Conservation (phyloP, 2,797 vertebrate genomes). For the Stomatorhinus walkeri region DNA sequence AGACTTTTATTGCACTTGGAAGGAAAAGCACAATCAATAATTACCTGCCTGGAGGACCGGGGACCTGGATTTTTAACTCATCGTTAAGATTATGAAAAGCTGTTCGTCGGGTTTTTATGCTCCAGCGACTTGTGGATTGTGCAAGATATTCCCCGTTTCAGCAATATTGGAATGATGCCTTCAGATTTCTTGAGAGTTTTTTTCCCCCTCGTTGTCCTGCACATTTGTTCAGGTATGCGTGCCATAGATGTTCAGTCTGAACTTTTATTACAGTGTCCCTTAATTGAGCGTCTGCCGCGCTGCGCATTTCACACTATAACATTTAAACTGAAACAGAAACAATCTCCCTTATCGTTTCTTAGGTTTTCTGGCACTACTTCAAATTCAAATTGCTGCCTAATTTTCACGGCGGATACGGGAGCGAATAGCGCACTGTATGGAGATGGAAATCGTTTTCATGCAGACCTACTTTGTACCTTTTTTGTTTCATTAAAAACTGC, state of each 20-base stretch:
- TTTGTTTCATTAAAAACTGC: neutral
- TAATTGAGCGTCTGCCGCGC: neutral
- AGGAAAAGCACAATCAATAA: neutral
- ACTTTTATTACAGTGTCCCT: neutral
- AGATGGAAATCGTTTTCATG: neutral
- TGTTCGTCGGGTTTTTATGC: neutral
- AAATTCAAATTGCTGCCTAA: neutral
- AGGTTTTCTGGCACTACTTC: neutral
- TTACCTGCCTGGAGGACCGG: neutral
- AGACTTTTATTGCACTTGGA: constrained; percentile 19
- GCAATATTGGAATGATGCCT: constrained; percentile 54
- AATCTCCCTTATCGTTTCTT: neutral
- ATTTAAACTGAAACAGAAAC: neutral
- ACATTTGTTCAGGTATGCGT: constrained; percentile 58
- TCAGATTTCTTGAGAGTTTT: constrained; percentile 47
- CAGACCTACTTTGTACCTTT: neutral
- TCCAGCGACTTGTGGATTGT: constrained; percentile 26
- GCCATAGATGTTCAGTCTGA: neutral
- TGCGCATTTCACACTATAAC: neutral
- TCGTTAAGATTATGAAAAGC: constrained; percentile 4
- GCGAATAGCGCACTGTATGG: neutral
- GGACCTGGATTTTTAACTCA: neutral
- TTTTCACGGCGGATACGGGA: neutral
- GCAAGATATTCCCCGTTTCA: constrained; percentile 14
- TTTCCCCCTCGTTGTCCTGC: constrained; percentile 52